Conservation (phyloP, 2,888 invertebrate genomes). For the Apeira syringaria region DNA sequence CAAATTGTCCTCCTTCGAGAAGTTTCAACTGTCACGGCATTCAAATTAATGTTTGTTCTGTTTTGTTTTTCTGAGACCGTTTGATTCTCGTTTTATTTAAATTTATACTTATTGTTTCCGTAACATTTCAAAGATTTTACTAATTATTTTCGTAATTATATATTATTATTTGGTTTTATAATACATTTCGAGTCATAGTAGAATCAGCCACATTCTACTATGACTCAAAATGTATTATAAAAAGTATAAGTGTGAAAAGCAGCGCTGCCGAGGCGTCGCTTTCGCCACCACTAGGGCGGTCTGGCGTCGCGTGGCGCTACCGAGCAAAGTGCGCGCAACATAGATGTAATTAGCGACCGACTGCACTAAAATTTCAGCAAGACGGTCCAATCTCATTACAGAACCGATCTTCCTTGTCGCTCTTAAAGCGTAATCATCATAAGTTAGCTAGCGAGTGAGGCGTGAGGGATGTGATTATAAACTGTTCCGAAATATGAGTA, state of each 20-base stretch:
- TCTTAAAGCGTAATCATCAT: constrained; percentile 82
- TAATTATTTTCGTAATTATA: no score
- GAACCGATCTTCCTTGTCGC: constrained; percentile 81
- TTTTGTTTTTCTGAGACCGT: constrained; percentile 71
- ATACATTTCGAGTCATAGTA: no score
- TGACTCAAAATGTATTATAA: no score
- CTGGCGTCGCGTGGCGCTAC: constrained; percentile 7
- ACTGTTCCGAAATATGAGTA: constrained; percentile 81
- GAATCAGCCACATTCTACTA: no score
- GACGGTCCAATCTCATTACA: constrained; percentile 81
- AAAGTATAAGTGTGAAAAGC: constrained; percentile 37
- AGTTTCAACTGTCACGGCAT: constrained; percentile 78
- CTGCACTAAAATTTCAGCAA: constrained; percentile 81
- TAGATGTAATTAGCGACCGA: constrained; percentile 78
- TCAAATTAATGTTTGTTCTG: constrained; percentile 80
- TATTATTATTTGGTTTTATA: no score
- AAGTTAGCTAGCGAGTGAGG: constrained; percentile 81
- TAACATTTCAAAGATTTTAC: constrained; percentile 30
- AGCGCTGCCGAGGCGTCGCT: constrained; percentile 27
- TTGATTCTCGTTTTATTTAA: constrained; percentile 64
- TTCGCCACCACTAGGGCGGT: constrained; percentile 22
- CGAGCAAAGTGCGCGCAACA: constrained; percentile 40
- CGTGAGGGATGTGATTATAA: constrained; percentile 82
- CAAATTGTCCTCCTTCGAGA: constrained; percentile 74
- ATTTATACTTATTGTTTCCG: constrained; percentile 47